Conservation (phyloP, 2,113 vertebrate species). For the Cephalopholis sonnerati region DNA sequence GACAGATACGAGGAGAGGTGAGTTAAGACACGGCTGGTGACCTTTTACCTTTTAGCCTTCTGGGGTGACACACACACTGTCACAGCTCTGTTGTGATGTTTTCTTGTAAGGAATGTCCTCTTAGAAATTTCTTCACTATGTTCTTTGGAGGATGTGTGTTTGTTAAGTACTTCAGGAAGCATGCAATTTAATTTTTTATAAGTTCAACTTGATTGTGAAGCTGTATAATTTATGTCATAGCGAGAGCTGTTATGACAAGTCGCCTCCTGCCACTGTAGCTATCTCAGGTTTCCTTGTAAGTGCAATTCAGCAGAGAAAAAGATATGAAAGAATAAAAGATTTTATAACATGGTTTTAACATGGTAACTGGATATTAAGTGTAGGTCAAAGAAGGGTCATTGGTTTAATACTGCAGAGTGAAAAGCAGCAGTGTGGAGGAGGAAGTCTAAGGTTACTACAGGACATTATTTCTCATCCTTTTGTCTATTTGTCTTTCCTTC, state of each 20-base stretch:
- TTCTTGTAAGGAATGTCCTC: background rate
- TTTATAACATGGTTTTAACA: background rate
- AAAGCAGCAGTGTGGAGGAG: conserved; percentile 37
- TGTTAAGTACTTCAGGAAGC: background rate
- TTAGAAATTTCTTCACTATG: background rate
- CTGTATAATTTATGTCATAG: background rate
- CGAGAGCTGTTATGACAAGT: background rate
- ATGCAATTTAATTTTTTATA: background rate
- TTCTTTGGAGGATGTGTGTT: background rate
- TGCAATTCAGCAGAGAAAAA: background rate
- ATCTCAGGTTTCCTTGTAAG: background rate
- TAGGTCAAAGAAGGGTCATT: conserved; percentile 13
- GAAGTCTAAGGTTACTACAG: conserved; percentile 60
- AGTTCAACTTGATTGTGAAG: background rate
- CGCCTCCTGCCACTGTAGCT: background rate
- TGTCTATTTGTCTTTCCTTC: conserved; percentile 54
- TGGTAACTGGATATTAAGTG: conserved; percentile 18
- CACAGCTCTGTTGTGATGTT: background rate
- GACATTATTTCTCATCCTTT: conserved; percentile 44
- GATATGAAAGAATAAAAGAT: background rate
- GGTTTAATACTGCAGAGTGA: conserved; percentile 12
- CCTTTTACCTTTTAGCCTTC: background rate
- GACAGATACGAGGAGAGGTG: background rate
- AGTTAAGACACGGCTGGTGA: background rate
- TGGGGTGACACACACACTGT: background rate